Evolutionary conservation across 1,140 invertebrate genomes (phyloP).

Genomic region (Episyrphus balteatus): DNA sequence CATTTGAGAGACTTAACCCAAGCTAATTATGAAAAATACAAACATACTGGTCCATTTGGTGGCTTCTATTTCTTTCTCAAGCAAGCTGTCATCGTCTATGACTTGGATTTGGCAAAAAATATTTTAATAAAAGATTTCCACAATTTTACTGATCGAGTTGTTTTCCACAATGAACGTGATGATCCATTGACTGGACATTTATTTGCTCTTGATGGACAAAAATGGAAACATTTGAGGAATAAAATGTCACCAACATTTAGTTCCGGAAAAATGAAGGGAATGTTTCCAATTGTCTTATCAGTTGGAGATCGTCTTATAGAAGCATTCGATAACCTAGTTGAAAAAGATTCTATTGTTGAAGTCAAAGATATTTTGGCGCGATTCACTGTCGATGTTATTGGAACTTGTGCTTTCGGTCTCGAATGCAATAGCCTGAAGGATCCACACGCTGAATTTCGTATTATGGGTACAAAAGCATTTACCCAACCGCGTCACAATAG

Average conservation of each 20-base stretch:
- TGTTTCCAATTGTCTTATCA: constrained; percentile 36
- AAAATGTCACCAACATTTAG: constrained; percentile 47
- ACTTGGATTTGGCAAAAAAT: constrained; percentile 47
- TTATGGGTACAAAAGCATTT: constrained; percentile 22
- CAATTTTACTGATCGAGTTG: constrained; percentile 40
- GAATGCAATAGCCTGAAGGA: constrained; percentile 44
- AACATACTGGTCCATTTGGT: constrained; percentile 23
- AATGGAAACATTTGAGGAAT: constrained; percentile 43
- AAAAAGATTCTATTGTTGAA: constrained; percentile 12
- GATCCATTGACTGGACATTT: constrained; percentile 41
- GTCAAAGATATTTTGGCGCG: constrained; percentile 24
- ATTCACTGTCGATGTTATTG: constrained; percentile 41
- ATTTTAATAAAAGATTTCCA: constrained; percentile 49
- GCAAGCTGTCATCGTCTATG: constrained; percentile 39
- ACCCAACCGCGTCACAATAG: constrained; percentile 9
- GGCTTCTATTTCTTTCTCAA: constrained; percentile 37
- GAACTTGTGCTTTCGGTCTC: constrained; percentile 51
- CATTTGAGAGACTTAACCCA: constrained; percentile 14
- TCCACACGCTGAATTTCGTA: constrained; percentile 42
- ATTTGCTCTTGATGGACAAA: constrained; percentile 36
- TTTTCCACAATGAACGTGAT: constrained; percentile 36
- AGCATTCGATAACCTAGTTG: constrained; percentile 10
- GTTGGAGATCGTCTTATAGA: constrained; percentile 28
- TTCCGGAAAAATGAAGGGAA: constrained; percentile 46
- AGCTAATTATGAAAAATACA: constrained; percentile 27